Conservation (phyloP, 2,797 vertebrate species). For the Eulemur mongoz region DNA sequence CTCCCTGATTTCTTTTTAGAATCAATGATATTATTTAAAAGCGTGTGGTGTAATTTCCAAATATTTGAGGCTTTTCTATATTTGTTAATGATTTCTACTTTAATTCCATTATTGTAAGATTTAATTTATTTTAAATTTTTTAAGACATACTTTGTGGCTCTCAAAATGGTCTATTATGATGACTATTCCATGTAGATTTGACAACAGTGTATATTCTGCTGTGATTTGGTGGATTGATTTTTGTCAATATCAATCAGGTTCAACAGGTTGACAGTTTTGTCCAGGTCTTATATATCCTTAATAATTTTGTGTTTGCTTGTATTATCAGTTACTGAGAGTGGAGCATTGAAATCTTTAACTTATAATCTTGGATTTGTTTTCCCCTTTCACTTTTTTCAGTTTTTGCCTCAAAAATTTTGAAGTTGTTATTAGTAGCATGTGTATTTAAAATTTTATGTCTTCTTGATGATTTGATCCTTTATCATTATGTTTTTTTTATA, state of each 20-base stretch:
- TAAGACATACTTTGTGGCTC: background rate
- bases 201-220: background rate
- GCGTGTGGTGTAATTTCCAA: background rate
- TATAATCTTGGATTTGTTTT: background rate
- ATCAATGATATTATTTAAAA: background rate
- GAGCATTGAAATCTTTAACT: background rate
- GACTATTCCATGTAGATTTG: background rate
- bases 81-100: background rate
- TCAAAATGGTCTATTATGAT: background rate
- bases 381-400: background rate
- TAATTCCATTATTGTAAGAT: background rate
- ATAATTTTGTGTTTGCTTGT: background rate
- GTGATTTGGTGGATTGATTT: background rate
- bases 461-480: background rate
- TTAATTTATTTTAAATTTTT: background rate
- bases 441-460: background rate
- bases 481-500: background rate
- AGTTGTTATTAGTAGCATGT: background rate
- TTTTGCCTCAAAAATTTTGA: background rate
- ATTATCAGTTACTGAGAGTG: background rate
- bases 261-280: background rate
- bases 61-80: background rate
- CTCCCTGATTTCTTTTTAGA: background rate
- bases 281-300: background rate
- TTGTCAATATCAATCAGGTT: background rate